Conservation (phyloP, 2,888 invertebrate genomes). For the Keiferia lycopersicella region DNA sequence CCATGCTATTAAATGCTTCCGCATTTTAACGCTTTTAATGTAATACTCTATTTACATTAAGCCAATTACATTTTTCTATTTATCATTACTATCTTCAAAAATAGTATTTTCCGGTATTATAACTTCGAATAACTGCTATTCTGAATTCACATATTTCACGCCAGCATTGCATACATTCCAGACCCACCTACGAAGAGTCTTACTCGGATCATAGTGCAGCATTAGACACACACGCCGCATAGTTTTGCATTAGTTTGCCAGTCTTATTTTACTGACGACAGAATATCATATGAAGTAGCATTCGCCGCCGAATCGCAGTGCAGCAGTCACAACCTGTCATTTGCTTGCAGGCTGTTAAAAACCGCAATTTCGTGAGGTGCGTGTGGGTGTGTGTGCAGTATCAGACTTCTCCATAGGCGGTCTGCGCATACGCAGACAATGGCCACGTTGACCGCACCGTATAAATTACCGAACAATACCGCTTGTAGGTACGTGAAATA, state of each 20-base stretch:
- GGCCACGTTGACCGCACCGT: constrained; percentile 22
- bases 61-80: background rate
- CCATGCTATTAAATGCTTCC: background rate
- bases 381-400: background rate
- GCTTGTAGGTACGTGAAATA: constrained; percentile 17
- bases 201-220: background rate
- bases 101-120: background rate
- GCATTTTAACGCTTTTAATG: background rate
- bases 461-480: constrained; percentile 32
- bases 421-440: constrained; percentile 18
- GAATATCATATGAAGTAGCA: no score
- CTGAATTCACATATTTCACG: constrained; percentile 10
- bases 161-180: constrained; percentile 12
- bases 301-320: no score
- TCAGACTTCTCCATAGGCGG: constrained; percentile 17
- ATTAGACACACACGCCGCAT: no score
- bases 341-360: no score
- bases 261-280: no score
- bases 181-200: constrained; percentile 10
- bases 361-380: no score
- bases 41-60: no score
- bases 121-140: background rate
- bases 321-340: no score
- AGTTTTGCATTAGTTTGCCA: no score
- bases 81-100: background rate